Conservation (phyloP, 92 coral and sea anemone genomes). For the Isaurus tuberculatus region DNA sequence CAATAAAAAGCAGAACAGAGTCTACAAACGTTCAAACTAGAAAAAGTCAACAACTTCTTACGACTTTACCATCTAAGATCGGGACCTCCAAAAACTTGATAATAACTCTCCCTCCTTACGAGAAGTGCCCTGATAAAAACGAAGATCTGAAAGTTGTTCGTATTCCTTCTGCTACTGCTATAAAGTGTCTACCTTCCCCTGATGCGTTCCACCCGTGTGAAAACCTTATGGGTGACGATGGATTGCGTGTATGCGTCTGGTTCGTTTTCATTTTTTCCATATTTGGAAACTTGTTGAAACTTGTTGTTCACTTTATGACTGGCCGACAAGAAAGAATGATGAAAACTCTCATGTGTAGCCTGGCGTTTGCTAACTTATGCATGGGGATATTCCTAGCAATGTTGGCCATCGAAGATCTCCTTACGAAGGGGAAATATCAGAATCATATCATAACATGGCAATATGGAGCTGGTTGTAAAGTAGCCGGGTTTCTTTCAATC, state of each 20-base stretch:
- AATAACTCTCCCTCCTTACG: conserved; percentile 23
- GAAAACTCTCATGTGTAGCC: conserved; percentile 80
- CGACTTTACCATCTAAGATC: not conserved
- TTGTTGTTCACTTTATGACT: conserved; percentile 72
- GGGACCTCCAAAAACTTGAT: not conserved
- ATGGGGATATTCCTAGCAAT: conserved; percentile 85
- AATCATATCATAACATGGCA: conserved; percentile 88
- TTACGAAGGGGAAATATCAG: conserved; percentile 75
- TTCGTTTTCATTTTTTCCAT: conserved; percentile 73
- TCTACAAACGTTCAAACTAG: not conserved
- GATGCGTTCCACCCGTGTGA: conserved; percentile 94
- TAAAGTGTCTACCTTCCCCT: conserved; percentile 69
- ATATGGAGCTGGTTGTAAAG: conserved; percentile 75
- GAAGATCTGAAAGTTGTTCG: not conserved
- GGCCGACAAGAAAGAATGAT: conserved; percentile 64
- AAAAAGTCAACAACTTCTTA: not conserved
- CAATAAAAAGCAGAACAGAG: not conserved
- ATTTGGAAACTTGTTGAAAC: conserved; percentile 74
- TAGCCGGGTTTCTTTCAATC: conserved; percentile 83
- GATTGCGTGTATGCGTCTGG: conserved; percentile 85
- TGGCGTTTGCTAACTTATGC: conserved; percentile 89
- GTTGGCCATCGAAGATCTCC: conserved; percentile 75
- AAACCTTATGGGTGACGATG: conserved; percentile 71
- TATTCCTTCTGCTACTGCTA: not conserved
- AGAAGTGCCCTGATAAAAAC: not conserved